Percentiles rank a stretch among this genome's conserved stretches.
phyloP scores from a whole-genome alignment of 2,113 vertebrate species.

The Ctenodactylus gundi region DNA sequence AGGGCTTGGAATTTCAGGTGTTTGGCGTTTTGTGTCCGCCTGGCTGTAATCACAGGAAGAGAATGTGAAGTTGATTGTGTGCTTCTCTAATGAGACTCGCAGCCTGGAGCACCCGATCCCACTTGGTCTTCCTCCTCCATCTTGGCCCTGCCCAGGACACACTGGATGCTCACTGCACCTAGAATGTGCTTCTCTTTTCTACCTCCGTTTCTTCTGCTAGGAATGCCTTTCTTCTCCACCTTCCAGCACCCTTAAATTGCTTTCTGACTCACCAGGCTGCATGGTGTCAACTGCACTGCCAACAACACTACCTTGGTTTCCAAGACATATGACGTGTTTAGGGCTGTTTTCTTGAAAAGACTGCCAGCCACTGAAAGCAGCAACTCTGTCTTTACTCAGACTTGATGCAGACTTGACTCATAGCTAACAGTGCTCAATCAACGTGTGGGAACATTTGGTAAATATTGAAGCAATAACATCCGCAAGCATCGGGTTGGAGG shows the following conservation, averaged over 20 bases:
- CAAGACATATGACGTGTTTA: not conserved
- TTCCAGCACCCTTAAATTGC: not conserved
- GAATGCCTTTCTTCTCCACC: not conserved
- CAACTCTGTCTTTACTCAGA: not conserved
- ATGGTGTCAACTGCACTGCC: not conserved
- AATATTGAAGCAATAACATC: conserved; percentile 32
- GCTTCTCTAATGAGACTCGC: not conserved
- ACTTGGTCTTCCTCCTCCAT: not conserved
- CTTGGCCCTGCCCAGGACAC: not conserved
- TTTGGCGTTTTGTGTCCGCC: not conserved
- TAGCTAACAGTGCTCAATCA: not conserved
- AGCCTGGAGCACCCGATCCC: not conserved
- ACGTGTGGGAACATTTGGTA: not conserved
- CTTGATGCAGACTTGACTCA: not conserved
- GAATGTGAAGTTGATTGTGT: not conserved
- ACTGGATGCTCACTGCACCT: not conserved
- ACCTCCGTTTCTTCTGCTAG: not conserved
- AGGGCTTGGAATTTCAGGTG: not conserved
- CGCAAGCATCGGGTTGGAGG: not conserved
- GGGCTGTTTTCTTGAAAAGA: not conserved
- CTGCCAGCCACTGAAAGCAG: not conserved
- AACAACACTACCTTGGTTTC: not conserved
- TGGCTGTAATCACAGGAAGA: not conserved
- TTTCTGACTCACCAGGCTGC: not conserved
- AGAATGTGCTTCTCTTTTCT: not conserved